Evolutionary conservation across 2,888 invertebrate genomes (phyloP).

Genomic region (Macrophya annulata): DNA sequence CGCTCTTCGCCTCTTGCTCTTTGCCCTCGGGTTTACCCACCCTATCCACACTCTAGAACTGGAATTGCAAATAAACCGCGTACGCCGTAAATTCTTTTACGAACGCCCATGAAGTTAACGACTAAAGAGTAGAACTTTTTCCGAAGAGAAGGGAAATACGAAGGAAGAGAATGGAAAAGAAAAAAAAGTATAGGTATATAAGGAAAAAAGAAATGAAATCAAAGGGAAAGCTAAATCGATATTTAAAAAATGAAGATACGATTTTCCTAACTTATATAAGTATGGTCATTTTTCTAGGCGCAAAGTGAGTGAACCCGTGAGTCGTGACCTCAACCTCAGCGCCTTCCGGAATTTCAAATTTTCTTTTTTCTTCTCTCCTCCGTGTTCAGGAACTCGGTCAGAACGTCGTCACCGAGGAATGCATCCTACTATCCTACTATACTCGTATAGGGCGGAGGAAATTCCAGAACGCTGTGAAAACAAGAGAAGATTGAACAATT

Average conservation of each 20-base stretch:
- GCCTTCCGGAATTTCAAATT: constrained; percentile 15
- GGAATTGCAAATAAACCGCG: constrained; percentile 51
- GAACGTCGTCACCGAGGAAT: constrained; percentile 46
- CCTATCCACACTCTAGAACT: background rate
- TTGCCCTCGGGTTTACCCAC: background rate
- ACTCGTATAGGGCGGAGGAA: background rate
- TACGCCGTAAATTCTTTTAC: constrained; percentile 35
- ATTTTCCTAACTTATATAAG: background rate
- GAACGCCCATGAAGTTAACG: constrained; percentile 17
- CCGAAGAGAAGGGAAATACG: background rate
- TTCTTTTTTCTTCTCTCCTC: background rate
- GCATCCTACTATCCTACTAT: background rate
- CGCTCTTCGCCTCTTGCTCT: background rate
- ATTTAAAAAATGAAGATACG: background rate
- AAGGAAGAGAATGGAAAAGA: background rate
- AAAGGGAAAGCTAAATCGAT: background rate
- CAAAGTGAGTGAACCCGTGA: too few species aligned
- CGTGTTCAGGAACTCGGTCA: constrained; percentile 3
- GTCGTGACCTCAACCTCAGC: background rate
- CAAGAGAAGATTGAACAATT: constrained; percentile 37
- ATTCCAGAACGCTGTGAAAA: constrained; percentile 42
- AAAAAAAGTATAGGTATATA: background rate
- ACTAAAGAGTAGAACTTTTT: constrained; percentile 4
- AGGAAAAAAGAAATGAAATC: background rate
- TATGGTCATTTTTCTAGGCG: background rate